These are phyloP conservation scores for Corydoras sp. DNA, from an alignment of 2,113 vertebrate genomes.

Conservation along the genomic window DNA sequence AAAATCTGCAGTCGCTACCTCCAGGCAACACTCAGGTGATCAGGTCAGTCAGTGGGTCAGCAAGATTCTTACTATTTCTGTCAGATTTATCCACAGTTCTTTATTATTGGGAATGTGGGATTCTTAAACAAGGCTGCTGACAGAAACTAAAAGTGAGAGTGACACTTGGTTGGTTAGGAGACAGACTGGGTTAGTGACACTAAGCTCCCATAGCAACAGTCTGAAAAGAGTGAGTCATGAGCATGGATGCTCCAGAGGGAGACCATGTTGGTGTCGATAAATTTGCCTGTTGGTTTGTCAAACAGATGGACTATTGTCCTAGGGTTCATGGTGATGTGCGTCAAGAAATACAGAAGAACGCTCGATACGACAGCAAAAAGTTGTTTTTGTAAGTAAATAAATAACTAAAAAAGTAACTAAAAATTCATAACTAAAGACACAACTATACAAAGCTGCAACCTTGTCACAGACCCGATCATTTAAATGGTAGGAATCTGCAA, in stretches of 20 bases:
- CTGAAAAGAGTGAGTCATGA: constrained; percentile 10
- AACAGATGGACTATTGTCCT: too few species aligned
- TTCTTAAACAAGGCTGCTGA: not conserved
- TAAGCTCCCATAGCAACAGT: not conserved
- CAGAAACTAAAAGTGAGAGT: not conserved
- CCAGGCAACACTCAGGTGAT: not conserved
- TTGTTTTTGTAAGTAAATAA: too few species aligned
- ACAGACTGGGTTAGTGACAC: constrained; percentile 4
- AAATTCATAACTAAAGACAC: too few species aligned
- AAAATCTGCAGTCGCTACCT: not conserved
- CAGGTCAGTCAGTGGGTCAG: not conserved
- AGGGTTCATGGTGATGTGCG: too few species aligned
- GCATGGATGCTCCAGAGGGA: not conserved
- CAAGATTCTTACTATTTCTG: not conserved
- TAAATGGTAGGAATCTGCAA: too few species aligned
- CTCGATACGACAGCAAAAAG: too few species aligned
- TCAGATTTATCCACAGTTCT: not conserved
- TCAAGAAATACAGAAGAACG: too few species aligned
- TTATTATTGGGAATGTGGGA: not conserved
- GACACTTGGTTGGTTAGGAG: constrained; percentile 9
- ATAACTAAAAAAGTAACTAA: too few species aligned
- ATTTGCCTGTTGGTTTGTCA: not conserved
- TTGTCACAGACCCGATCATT: too few species aligned
- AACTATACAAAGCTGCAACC: too few species aligned
- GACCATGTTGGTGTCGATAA: too few species aligned